These are phyloP conservation scores for Cranoglanis bouderius DNA, from an alignment of 2,113 vertebrate genomes.

Conservation along the genomic window DNA sequence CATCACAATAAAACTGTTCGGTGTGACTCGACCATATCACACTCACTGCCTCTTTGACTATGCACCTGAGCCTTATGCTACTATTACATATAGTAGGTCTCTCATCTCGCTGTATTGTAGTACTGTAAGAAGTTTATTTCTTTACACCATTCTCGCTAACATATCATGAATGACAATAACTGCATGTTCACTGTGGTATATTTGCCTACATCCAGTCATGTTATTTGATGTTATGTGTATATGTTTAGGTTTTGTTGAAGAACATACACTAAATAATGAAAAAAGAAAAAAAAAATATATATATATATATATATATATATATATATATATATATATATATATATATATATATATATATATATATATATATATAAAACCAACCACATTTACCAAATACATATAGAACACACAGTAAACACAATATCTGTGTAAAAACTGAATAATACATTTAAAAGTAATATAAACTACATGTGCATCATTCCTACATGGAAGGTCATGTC, in stretches of 20 bases:
- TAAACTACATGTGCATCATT: not conserved
- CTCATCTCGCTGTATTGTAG: not conserved
- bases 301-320: too few species aligned
- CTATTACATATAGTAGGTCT: not conserved
- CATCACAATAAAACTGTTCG: not conserved
- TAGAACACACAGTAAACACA: not conserved
- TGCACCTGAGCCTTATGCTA: not conserved
- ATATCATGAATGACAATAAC: not conserved
- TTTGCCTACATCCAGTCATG: not conserved
- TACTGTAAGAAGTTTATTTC: not conserved
- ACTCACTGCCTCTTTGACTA: not conserved
- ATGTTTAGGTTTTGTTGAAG: not conserved
- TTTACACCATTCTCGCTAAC: too few species aligned
- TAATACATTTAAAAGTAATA: not conserved
- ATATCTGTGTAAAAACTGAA: not conserved
- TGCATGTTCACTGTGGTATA: slow-evolving; percentile 10
- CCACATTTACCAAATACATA: not conserved
- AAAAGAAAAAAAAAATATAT: too few species aligned
- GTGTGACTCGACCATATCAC: not conserved
- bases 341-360: too few species aligned
- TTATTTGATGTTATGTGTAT: not conserved
- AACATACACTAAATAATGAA: not conserved
- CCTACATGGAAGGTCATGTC: not conserved
- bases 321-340: too few species aligned
- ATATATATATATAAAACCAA: not conserved